Conservation (phyloP, 1,140 invertebrate genomes). For the Grapholita molesta region DNA sequence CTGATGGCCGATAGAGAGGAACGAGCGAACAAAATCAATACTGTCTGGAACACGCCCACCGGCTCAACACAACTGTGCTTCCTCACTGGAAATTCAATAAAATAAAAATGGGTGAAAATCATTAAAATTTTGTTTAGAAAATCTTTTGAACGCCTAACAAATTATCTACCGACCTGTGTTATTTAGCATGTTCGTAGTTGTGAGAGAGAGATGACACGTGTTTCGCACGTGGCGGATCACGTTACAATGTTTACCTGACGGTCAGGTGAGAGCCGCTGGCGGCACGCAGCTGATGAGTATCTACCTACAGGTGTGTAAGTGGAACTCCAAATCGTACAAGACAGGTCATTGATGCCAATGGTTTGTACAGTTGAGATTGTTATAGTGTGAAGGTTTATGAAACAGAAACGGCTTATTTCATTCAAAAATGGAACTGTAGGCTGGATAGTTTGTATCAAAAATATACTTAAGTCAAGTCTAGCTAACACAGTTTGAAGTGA, state of each 20-base stretch:
- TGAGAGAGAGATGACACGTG: slow-evolving; percentile 37
- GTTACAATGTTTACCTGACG: slow-evolving; percentile 74
- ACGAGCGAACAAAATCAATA: slow-evolving; percentile 69
- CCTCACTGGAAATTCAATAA: slow-evolving; percentile 71
- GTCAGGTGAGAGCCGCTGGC: slow-evolving; percentile 60
- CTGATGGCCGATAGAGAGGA: slow-evolving; percentile 43
- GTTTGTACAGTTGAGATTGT: neutral
- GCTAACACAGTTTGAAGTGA: too few species aligned
- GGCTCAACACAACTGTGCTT: slow-evolving; percentile 71
- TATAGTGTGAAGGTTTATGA: neutral
- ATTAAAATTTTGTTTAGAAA: slow-evolving; percentile 57
- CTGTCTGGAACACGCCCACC: slow-evolving; percentile 72
- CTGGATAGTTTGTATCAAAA: too few species aligned
- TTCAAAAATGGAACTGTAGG: neutral
- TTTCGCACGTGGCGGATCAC: slow-evolving; percentile 64
- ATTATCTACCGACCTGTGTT: neutral
- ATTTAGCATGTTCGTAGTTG: neutral
- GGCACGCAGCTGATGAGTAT: slow-evolving; percentile 3
- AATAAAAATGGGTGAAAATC: slow-evolving; percentile 72
- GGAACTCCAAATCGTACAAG: neutral
- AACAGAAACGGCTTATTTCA: neutral
- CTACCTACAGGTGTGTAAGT: neutral
- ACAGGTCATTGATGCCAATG: neutral
- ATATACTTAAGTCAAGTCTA: too few species aligned
- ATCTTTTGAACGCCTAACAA: neutral